These are phyloP conservation scores for Zaprionus bogoriensis DNA, from an alignment of 2,888 invertebrate species.

Conservation along the genomic window DNA sequence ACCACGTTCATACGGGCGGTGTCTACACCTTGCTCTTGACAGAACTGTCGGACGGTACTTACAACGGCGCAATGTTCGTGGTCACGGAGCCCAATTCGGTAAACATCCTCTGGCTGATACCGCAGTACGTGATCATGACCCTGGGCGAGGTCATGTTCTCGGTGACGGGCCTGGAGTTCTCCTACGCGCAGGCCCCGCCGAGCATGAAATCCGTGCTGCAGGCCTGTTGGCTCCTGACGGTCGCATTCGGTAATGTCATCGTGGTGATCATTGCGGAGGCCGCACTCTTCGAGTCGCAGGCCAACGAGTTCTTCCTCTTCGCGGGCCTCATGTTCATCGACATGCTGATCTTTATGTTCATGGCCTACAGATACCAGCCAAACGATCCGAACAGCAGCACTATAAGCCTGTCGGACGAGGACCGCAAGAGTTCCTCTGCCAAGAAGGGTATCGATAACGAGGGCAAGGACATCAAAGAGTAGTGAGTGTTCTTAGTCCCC, in stretches of 20 bases:
- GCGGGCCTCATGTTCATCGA: constrained; percentile 93
- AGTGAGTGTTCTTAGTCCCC: constrained; percentile 4
- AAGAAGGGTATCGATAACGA: constrained; percentile 68
- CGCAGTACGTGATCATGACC: constrained; percentile 88
- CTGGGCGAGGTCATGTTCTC: constrained; percentile 87
- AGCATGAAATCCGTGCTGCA: constrained; percentile 97
- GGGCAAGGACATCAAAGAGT: constrained; percentile 57
- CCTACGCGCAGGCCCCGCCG: constrained; percentile 87
- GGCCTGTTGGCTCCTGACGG: constrained; percentile 96
- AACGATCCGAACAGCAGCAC: constrained; percentile 73
- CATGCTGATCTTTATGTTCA: constrained; percentile 90
- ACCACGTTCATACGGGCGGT: constrained; percentile 78
- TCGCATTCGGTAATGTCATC: constrained; percentile 96
- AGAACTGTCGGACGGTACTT: constrained; percentile 19
- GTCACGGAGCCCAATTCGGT: constrained; percentile 84
- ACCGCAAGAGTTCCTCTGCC: constrained; percentile 27
- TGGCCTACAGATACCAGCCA: constrained; percentile 90
- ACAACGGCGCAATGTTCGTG: constrained; percentile 26
- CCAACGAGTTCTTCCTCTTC: constrained; percentile 94
- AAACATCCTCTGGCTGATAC: constrained; percentile 86
- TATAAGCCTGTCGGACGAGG: constrained; percentile 50
- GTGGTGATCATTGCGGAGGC: constrained; percentile 94
- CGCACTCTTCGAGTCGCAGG: constrained; percentile 90
- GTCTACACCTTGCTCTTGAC: constrained; percentile 79
- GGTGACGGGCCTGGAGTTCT: constrained; percentile 88